Evolutionary conservation across 2,888 invertebrate species (phyloP), one percentile per base, ranked within the genome.

Genomic region (Caenorhabditis macrosperma): DNA sequence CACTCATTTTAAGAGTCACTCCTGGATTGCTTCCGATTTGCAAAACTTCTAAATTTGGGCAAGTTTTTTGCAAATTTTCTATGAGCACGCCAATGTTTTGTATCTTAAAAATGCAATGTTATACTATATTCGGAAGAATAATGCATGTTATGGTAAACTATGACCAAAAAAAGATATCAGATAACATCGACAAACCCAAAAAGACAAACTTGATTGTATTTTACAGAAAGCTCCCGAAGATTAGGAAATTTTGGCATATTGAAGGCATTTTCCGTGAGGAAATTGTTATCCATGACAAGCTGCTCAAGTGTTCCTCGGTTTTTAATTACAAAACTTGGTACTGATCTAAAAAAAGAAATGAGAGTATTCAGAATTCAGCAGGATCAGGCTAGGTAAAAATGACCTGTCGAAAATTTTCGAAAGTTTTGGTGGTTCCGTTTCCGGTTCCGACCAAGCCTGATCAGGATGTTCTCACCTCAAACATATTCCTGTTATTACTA

Each of bases 241-340:
- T 72, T 81, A 0, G 69, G 60, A 30, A 88, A 85, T 12, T 60
- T 52, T 22, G 86, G 83, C 78, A 84, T 84, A 50, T 89, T 82
- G 55, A 88, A 76, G 3, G 83, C 68, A 60, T 86, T 83, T 64
- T 89, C 89, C 24, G 63, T 86, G 30, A 89, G 74, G 17, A 69
- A 33, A 69, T 89, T 89, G 38, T 85, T 86, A 75, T 88, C 86
- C 24, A 86, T 68, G 30, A 79, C 83, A 9, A 89, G 81, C 48
- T 87, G 82, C 52, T 86, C 84, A 22, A 89, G 63, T 17, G 46
- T 59, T n/a, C 71, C 50, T 12, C 82, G 71, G 71, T 86, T 85
- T 20, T 78, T 66, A 6, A 85, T 69, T 22, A 88, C 82, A 33
- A 74, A 68, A 15, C 52, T 54, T 38, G 88, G 88, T 20, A 88